Base-by-base conservation (phyloP, 2,113 vertebrate species). In the Coryphaenoides rupestris region DNA sequence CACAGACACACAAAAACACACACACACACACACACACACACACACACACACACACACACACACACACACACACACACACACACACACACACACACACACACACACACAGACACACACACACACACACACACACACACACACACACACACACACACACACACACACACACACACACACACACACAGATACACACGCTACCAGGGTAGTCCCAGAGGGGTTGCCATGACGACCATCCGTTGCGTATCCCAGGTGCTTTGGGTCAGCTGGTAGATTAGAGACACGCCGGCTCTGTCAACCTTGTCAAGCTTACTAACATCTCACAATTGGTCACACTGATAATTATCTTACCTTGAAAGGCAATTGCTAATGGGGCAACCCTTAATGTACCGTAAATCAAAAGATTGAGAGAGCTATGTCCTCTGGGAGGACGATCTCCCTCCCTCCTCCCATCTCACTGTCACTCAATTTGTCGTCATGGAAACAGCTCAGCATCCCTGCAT, bases 151-250 rank as follows among this genome's bases (percentile, higher is more conserved):
- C 40, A 40, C 14, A 62, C 49, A 19, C 23, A 53, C 15, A 24
- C 24, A 59, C 17, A 10, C 22, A 57, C 22, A 57, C 13, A 24
- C 55, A 58, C 14, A 28, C 12, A 24, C 55, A 57, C 14, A 24
- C 55, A 55, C 54, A 55, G 4, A 21, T 26, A 26, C 24, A 26
- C 3, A 26, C 24, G 24, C 24, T 81, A 81, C 76, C 72, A 75
- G 85, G 84, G 85, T 82, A 74, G 69, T 81, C 66, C 58, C 72
- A 73, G 78, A 70, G 77, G 78, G 24, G 6, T 26, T 33, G 19
- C 74, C 68, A 77, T 83, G 73, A 82, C 79, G 81, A 84, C 84
- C 72, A 47, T 56, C 69, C 17, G 64, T 68, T 58, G 66, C 60
- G 47, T 63, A 78, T 76, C 76, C 23, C 1, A 24, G 19, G 70